Evolutionary conservation across 2,888 invertebrate genomes (phyloP).

Genomic region (Neelides folsomi): DNA sequence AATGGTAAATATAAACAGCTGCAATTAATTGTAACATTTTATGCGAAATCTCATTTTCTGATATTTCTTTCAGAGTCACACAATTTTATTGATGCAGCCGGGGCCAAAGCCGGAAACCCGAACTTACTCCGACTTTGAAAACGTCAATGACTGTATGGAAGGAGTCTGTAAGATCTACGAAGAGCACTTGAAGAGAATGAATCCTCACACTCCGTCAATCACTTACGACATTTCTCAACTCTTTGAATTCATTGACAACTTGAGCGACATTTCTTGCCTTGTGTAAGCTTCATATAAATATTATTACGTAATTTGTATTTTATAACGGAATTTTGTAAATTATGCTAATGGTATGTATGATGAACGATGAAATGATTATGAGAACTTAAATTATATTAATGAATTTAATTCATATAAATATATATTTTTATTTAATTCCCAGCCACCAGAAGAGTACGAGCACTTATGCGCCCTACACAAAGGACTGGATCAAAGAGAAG

Average conservation of each 20-base stretch:
- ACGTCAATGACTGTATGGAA: constrained; percentile 95
- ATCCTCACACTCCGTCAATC: constrained; percentile 90
- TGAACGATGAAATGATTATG: too few relatives aligned
- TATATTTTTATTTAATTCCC: constrained; percentile 23
- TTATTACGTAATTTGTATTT: too few relatives aligned
- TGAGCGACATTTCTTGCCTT: constrained; percentile 86
- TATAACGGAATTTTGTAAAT: neutral
- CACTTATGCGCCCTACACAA: constrained; percentile 95
- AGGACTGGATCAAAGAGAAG: constrained; percentile 99
- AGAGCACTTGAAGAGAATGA: constrained; percentile 87
- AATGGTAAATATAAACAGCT: too few relatives aligned
- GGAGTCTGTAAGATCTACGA: constrained; percentile 98
- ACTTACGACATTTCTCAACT: constrained; percentile 96
- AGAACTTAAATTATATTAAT: too few relatives aligned
- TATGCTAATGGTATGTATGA: too few relatives aligned
- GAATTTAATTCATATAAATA: neutral
- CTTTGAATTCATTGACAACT: constrained; percentile 94
- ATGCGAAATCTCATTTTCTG: neutral
- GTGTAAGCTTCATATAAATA: constrained; percentile 57
- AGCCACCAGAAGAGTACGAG: constrained; percentile 79
- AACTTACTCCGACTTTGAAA: constrained; percentile 96
- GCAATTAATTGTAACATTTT: too few relatives aligned
- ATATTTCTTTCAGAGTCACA: constrained; percentile 67
- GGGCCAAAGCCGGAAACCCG: constrained; percentile 81
- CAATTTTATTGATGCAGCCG: constrained; percentile 62